Evolutionary conservation across 2,113 vertebrate genomes (phyloP).

Genomic region (Corythoichthys haematopterus): DNA sequence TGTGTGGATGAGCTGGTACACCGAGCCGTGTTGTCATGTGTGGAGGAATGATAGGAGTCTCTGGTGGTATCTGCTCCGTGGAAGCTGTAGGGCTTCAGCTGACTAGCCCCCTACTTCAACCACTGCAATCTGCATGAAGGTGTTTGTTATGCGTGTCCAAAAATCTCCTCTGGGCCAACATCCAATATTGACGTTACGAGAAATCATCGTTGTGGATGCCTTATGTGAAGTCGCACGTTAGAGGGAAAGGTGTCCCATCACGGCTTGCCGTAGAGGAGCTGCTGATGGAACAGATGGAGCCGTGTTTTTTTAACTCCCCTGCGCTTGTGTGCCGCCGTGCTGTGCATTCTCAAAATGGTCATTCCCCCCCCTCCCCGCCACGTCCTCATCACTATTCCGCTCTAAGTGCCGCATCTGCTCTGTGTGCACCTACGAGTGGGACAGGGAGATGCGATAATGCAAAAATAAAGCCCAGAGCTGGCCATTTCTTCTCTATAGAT

Average conservation of each 20-base stretch:
- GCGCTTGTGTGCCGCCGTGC: constrained; percentile 23
- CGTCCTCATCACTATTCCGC: neutral
- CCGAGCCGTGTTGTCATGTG: constrained; percentile 11
- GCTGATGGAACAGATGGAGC: constrained; percentile 39
- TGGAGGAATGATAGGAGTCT: constrained; percentile 18
- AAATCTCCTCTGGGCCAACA: constrained; percentile 3
- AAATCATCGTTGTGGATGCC: constrained; percentile 8
- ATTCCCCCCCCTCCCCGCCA: neutral
- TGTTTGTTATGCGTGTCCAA: constrained; percentile 20
- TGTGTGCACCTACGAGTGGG: constrained; percentile 4
- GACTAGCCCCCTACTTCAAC: constrained; percentile 2
- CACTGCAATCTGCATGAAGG: neutral
- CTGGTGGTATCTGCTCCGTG: neutral
- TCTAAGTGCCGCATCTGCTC: neutral
- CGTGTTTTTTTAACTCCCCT: constrained; percentile 34
- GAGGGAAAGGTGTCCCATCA: constrained; percentile 33
- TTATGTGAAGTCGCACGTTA: constrained; percentile 17
- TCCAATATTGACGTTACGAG: constrained; percentile 27
- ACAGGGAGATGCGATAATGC: neutral
- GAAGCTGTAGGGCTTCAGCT: neutral
- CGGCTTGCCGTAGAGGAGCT: constrained; percentile 14
- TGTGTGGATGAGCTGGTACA: neutral
- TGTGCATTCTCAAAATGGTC: constrained; percentile 21
- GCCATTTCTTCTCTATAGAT: neutral
- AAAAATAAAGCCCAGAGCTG: neutral